A percentile compares a stretch with the other conserved stretches of the same genome.
Evolutionary conservation across 2,113 vertebrate genomes (phyloP).

Genomic region (Probosciger aterrimus): DNA sequence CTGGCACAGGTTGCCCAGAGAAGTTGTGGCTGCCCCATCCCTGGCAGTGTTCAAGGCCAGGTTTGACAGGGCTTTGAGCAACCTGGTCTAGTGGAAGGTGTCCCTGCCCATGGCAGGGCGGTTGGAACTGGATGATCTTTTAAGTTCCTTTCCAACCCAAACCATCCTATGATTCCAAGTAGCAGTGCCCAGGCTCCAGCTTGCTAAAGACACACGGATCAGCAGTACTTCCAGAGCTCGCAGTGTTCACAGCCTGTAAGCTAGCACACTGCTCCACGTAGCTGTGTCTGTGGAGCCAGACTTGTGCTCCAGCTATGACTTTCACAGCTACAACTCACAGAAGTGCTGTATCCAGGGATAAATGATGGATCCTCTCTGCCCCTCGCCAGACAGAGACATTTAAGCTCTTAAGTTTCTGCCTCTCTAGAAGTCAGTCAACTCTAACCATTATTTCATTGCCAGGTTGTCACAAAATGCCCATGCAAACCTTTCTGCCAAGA

Average conservation of each 20-base stretch:
- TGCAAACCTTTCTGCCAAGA: constrained; percentile 29
- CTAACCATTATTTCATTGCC: constrained; percentile 33
- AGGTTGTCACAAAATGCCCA: constrained; percentile 43
- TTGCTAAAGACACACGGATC: fast-evolving
- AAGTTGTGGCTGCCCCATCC: not conserved
- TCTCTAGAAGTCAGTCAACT: not conserved
- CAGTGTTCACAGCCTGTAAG: not conserved
- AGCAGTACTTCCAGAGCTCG: not conserved
- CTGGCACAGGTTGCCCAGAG: not conserved
- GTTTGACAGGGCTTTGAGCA: not conserved
- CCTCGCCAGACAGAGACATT: fast-evolving
- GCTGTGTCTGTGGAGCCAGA: not conserved
- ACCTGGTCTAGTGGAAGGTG: not conserved
- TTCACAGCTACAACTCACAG: not conserved
- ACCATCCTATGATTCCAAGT: not conserved
- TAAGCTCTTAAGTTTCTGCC: not conserved
- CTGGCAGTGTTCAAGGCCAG: not conserved
- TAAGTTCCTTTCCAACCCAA: not conserved
- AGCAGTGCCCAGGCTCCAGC: not conserved
- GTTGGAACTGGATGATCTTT: not conserved
- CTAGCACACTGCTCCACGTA: fast-evolving
- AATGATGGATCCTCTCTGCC: not conserved
- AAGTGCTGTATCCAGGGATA: not conserved
- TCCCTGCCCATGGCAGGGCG: not conserved
- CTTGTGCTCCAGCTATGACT: not conserved